These are phyloP conservation scores for Euura lappo DNA, from an alignment of 1,140 invertebrate species.

Conservation along the genomic window DNA sequence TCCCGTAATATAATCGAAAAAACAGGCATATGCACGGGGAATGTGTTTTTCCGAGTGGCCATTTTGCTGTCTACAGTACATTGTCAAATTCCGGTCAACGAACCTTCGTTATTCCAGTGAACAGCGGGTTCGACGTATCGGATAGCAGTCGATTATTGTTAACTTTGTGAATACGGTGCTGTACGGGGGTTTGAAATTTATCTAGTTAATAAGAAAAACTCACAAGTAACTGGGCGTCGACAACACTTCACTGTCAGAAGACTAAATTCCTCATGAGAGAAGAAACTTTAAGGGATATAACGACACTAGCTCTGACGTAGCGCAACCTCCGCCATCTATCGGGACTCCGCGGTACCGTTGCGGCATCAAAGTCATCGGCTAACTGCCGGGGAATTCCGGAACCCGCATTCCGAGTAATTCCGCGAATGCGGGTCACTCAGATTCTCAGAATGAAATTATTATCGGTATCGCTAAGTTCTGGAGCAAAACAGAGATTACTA, in stretches of 20 bases:
- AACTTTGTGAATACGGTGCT: too few relatives aligned
- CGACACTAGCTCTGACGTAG: not conserved
- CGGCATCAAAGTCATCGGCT: not conserved
- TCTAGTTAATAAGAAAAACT: slow-evolving; percentile 39
- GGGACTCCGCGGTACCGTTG: not conserved
- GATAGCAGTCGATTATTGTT: too few relatives aligned
- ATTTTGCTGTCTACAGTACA: slow-evolving; percentile 35
- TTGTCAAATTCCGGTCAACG: not conserved
- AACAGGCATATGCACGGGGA: slow-evolving; percentile 33
- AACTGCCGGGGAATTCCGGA: not conserved
- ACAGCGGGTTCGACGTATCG: not conserved
- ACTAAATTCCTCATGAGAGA: not conserved
- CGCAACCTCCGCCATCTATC: not conserved
- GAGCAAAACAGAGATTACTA: too few relatives aligned
- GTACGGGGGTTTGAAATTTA: not conserved
- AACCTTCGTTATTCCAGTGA: not conserved
- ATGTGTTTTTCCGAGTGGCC: slow-evolving; percentile 48
- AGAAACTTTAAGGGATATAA: not conserved
- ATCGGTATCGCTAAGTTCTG: too few relatives aligned
- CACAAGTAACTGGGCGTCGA: slow-evolving; percentile 54
- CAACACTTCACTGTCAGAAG: slow-evolving; percentile 34
- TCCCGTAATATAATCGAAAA: not conserved
- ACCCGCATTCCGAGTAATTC: too few relatives aligned
- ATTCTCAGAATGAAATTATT: too few relatives aligned
- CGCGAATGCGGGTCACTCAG: too few relatives aligned